phyloP scores from a whole-genome alignment of 2,797 vertebrate genomes.

The Eidolon dupreanum region DNA sequence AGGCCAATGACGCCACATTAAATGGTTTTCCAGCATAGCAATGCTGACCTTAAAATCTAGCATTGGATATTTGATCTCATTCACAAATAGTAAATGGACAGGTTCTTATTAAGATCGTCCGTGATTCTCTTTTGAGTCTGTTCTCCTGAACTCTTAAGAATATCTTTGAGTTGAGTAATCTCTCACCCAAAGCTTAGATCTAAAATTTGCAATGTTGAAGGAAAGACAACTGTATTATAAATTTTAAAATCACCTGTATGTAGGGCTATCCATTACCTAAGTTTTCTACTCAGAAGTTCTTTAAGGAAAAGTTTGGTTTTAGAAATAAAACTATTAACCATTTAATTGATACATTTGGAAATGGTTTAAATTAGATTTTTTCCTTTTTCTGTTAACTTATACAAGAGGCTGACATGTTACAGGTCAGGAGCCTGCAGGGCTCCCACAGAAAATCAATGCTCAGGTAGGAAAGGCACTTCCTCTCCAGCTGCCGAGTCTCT shows the following conservation, averaged over 20 bases:
- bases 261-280: neutral
- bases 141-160: neutral
- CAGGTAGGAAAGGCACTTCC: neutral
- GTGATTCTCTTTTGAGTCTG: neutral
- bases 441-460: neutral
- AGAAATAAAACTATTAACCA: neutral
- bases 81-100: neutral
- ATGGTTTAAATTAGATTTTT: neutral
- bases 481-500: neutral
- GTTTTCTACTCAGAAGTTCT: neutral
- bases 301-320: neutral
- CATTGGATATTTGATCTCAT: neutral
- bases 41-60: neutral
- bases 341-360: neutral
- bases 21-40: neutral
- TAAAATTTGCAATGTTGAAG: conserved; percentile 29
- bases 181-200: neutral
- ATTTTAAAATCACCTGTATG: neutral
- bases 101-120: neutral
- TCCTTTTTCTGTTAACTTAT: neutral
- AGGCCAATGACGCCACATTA: neutral
- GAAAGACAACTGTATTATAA: neutral
- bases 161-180: neutral
- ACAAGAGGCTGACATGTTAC: neutral
- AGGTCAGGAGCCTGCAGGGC: no score